Percentiles rank a stretch among this genome's conserved stretches.
Conservation (phyloP, 2,113 vertebrate genomes). For the Empidonax traillii region DNA sequence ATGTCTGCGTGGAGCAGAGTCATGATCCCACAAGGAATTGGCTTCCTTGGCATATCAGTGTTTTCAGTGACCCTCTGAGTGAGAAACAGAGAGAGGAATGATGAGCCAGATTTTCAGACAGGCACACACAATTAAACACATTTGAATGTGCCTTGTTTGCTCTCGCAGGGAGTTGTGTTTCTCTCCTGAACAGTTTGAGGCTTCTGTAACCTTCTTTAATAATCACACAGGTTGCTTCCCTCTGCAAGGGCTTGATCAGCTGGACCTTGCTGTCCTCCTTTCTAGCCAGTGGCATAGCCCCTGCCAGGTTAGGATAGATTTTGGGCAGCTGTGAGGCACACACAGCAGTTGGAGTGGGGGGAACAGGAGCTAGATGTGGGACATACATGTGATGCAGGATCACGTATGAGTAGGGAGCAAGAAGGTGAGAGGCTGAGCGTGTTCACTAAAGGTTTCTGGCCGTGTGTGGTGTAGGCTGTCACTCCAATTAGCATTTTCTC, state of each 20-base stretch:
- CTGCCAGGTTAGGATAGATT: background rate
- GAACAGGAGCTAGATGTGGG: background rate
- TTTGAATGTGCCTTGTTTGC: background rate
- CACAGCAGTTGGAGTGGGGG: background rate
- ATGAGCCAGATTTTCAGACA: conserved; percentile 19
- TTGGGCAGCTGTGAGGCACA: background rate
- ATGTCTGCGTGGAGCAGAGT: background rate
- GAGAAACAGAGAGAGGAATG: background rate
- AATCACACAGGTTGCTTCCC: background rate
- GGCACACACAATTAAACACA: background rate
- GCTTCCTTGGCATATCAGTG: conserved; percentile 6
- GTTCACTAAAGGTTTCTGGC: background rate
- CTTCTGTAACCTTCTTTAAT: background rate
- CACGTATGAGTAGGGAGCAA: background rate
- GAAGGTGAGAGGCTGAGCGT: background rate
- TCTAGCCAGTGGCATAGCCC: background rate
- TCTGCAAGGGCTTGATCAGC: background rate
- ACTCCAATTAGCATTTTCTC: background rate
- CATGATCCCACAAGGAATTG: background rate
- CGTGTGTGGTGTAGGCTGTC: background rate
- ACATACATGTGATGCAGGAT: background rate
- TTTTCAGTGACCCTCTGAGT: conserved; percentile 41
- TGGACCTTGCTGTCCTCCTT: background rate
- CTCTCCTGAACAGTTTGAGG: background rate
- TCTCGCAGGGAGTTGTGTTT: background rate